Evolutionary conservation across 2,113 vertebrate genomes (phyloP), one percentile per base, ranked within the genome.

Genomic region (Nothoprocta pentlandii): DNA sequence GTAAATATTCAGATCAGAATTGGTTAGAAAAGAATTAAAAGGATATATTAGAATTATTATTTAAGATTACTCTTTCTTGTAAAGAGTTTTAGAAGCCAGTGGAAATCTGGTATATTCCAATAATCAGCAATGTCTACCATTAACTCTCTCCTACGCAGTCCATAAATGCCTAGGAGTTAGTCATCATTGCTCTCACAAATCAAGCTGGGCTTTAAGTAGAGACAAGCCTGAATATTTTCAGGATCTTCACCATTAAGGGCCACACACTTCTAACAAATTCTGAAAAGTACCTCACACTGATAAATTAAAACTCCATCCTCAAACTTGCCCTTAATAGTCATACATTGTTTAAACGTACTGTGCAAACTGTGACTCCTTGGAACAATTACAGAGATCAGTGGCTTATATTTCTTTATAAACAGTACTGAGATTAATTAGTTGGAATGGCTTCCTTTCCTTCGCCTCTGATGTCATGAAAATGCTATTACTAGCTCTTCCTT

Each of bases 381-480:
- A 95, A 96, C 95, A 97, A 90, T 95, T 90, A 85, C 79, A 87
- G 61, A 94, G 59, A 96, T 91, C 66, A 92, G 94, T 92, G 92
- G 78, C 81, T 92, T 91, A 64, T 89, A 84, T 95, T 94, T 89
- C 59, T 95, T 94, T 96, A 84, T 96, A 97, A 97, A 97, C 96
- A 97, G 19, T 82, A 77, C 87, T 89, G 80, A 92, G 96, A 97
- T 94, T 93, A 97, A 97, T 96, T 96, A 64, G 92, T 92, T 96
- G 93, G 86, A 96, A 95, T 96, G 93, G 88, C 69, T 97, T 97
- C 97, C 97, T 97, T 92, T 95, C 71, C 92, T 96, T 97, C 61
- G 80, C 95, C 96, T 97, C 95, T 97, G 97, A 96, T 97, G 97
- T 97, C 94, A 96, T 96, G 88, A 96, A 96, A 95, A 94, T 97